Base-by-base conservation (phyloP, 2,888 invertebrate genomes). In the Athalia cordata region DNA sequence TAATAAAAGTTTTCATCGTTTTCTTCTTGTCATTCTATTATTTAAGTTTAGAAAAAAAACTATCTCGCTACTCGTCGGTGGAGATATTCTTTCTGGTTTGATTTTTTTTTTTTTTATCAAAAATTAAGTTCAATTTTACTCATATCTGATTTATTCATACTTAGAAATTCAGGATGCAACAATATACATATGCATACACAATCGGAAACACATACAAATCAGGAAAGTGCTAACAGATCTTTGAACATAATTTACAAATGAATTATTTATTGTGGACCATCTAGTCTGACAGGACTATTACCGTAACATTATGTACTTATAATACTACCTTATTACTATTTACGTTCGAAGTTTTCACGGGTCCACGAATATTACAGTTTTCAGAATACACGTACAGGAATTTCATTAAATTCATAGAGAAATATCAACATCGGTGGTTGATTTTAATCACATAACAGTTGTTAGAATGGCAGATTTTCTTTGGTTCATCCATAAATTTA, bases 71-170 rank as follows among this genome's bases (percentile, higher is more conserved):
- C n/a, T 55, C 7, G 7, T 7, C 6, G 55, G 55, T 55, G 55
- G 7, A 7, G 11, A 9, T 55, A 55, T 11, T 55, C 11, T 9
- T 5, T 55, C 55, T 9, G 5, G 11, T n/a, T 9, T 8, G 55
- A 55, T 55, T 4, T 5, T 55, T 55, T 55, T 55, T 55, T 55
- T 4, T 4, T 11, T 11, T 55, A 11, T 55, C n/a, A 59, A 1
- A 47, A 5, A 57, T 59, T 13, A 57, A 72, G 15, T 50, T 64
- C 43, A 50, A 50, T 64, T n/a, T 75, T 62, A 50, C 75, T 75
- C 43, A 62, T 75, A 62, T 62, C 62, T 75, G 62, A 75, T 75
- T 75, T 75, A 75, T 75, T 75, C 45, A 74, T 74, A 75, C 62
- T 62, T 75, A 75, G n/a, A 64, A 75, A 75, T 62, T 75, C 72